Percentiles rank a stretch among this genome's conserved stretches.
Conservation (phyloP, 2,113 vertebrate genomes). For the Tetrax tetrax region DNA sequence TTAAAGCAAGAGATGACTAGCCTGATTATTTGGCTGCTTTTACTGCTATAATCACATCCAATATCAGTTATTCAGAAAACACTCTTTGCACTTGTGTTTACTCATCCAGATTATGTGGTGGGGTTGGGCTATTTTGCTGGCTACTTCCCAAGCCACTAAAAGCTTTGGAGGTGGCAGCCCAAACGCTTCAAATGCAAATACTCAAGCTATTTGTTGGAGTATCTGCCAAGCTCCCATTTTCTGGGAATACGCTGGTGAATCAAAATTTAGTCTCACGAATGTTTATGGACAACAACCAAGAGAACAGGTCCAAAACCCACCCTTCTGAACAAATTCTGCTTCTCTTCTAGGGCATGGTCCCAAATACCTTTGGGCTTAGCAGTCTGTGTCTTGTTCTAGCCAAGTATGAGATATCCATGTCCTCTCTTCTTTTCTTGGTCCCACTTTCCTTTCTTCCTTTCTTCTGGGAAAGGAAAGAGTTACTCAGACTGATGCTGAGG, state of each 20-base stretch:
- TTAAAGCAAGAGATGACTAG: slow-evolving; percentile 45
- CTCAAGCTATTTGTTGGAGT: slow-evolving; percentile 10
- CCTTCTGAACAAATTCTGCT: background rate
- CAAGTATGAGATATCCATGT: background rate
- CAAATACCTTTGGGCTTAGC: slow-evolving; percentile 2
- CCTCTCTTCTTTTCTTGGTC: background rate
- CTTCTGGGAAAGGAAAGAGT: background rate
- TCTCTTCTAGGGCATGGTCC: background rate
- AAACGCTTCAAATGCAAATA: slow-evolving; percentile 8
- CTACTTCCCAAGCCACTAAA: slow-evolving; percentile 31
- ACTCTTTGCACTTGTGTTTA: slow-evolving; percentile 49
- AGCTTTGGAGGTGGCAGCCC: slow-evolving; percentile 46
- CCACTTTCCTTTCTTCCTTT: background rate
- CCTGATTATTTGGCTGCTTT: slow-evolving; percentile 58
- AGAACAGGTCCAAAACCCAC: slow-evolving; percentile 15
- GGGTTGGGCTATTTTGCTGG: slow-evolving; percentile 30
- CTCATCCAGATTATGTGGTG: slow-evolving; percentile 32
- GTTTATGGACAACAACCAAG: slow-evolving; percentile 51
- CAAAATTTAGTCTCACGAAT: slow-evolving; percentile 45
- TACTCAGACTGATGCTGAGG: background rate
- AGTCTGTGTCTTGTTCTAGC: background rate
- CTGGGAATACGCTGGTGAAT: slow-evolving; percentile 30
- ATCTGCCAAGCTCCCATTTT: slow-evolving; percentile 50
- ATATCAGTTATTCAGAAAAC: slow-evolving; percentile 41
- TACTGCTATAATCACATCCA: background rate